phyloP scores from a whole-genome alignment of 2,888 invertebrate genomes.

The Ctenicera cuprea region DNA sequence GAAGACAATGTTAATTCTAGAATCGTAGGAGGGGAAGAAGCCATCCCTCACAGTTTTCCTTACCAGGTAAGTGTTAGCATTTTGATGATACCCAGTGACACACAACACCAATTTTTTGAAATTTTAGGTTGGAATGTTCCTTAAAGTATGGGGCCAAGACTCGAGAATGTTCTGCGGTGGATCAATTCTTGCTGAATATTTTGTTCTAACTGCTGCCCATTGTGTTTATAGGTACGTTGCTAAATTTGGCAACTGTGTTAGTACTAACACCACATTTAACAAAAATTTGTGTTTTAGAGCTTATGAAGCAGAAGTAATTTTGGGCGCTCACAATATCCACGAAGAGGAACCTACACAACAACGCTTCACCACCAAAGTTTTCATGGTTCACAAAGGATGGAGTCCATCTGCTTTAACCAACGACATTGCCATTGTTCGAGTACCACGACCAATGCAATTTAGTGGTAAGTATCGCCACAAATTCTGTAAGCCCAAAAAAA shows the following conservation, averaged over 20 bases:
- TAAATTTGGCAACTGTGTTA: neutral
- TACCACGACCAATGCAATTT: slow-evolving; percentile 67
- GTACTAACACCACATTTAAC: too few species aligned
- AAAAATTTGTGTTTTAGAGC: slow-evolving; percentile 52
- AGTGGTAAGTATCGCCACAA: slow-evolving; percentile 64
- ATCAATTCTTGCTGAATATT: slow-evolving; percentile 22
- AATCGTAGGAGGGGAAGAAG: slow-evolving; percentile 46
- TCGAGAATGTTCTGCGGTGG: slow-evolving; percentile 39
- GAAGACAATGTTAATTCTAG: neutral
- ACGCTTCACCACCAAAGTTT: slow-evolving; percentile 58
- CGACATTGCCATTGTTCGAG: slow-evolving; percentile 52
- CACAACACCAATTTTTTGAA: too few species aligned
- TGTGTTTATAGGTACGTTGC: slow-evolving; percentile 36
- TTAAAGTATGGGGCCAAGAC: slow-evolving; percentile 38
- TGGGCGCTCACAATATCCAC: slow-evolving; percentile 63
- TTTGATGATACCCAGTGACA: too few species aligned
- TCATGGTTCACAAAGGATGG: slow-evolving; percentile 67
- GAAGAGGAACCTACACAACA: slow-evolving; percentile 65
- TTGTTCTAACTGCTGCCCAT: slow-evolving; percentile 44
- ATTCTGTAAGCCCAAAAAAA: neutral
- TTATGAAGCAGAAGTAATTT: slow-evolving; percentile 55
- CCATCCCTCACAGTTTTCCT: slow-evolving; percentile 33
- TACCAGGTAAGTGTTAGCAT: slow-evolving; percentile 33
- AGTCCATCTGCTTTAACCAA: slow-evolving; percentile 48
- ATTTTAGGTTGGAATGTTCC: slow-evolving; percentile 33